Evolutionary conservation across 2,797 vertebrate genomes (phyloP).

Genomic region (Acrossocheilus fasciatus): DNA sequence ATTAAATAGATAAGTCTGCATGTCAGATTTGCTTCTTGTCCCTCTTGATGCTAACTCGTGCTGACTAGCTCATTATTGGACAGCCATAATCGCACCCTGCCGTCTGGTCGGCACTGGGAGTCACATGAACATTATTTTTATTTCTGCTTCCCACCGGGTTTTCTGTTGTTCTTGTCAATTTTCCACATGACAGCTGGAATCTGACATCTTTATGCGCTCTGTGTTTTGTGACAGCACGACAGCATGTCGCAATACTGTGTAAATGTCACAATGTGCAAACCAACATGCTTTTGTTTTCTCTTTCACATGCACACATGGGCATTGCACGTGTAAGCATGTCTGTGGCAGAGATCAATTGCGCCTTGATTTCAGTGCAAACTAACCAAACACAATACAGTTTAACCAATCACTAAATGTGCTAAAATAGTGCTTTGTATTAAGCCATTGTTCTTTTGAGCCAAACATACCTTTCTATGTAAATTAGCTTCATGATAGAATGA

Average conservation of each 20-base stretch:
- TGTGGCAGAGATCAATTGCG: not conserved
- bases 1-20: constrained; percentile 71
- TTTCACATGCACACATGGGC: not conserved
- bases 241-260: constrained; percentile 36
- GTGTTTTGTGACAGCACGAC: constrained; percentile 32
- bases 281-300: constrained; percentile 14
- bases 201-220: constrained; percentile 53
- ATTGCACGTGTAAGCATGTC: not conserved
- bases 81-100: constrained; percentile 28
- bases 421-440: not conserved
- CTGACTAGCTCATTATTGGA: constrained; percentile 62
- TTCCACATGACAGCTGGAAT: constrained; percentile 44
- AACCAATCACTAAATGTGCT: not conserved
- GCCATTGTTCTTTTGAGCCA: not conserved
- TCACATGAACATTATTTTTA: constrained; percentile 15
- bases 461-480: not conserved
- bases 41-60: constrained; percentile 56
- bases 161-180: constrained; percentile 55
- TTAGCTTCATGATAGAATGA: not conserved
- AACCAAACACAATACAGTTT: not conserved
- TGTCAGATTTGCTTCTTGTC: constrained; percentile 60
- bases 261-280: constrained; percentile 54
- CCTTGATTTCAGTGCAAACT: not conserved
- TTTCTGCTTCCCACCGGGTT: constrained; percentile 21
- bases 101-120: constrained; percentile 28